Evolutionary conservation across 2,888 invertebrate genomes (phyloP), one percentile per base, ranked within the genome.

Genomic region (Holacanthella duospinosa): DNA sequence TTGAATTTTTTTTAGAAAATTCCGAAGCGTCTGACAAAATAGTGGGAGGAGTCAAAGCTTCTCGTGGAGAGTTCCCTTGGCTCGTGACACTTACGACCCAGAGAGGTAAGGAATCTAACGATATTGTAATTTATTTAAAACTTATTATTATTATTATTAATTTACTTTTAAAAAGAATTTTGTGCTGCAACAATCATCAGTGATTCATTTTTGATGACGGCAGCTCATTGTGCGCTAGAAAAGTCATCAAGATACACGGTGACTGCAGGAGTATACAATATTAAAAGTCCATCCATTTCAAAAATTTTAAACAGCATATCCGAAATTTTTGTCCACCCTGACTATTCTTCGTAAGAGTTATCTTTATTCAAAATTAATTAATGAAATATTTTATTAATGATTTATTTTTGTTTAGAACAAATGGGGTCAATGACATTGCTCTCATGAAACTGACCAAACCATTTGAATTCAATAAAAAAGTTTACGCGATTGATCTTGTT

Each of bases 131-230:
- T 21, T 21, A 21, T 48, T 9, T 21, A 48, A 16, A 21, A n/a
- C 21, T 48, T 16, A 48, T 48, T 21, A 48, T 36, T 6, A 36
- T 36, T 16, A 12, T 9, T 48, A n/a, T 21, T 21, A 48, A n/a
- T 21, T 48, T 48, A 9, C 21, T 36, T 36, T 36, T 6, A 12
- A 12, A 6, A 36, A 48, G 57, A 57, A 21, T 57, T 57, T 24
- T 57, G 57, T 57, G 57, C 57, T 57, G 57, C 29, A 4, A 6
- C 24, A 3, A 9, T 57, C 12, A 57, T 57, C n/a, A 27, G 29
- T 29, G 29, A 4, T 3, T n/a, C 28, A 21, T 9, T 27, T 19
- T 4, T 57, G 4, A 4, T 57, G 3, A 29, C 57, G 4, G 57
- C 57, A 2, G 57, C 29, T 21, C 57, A 57, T 29, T 57, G 57